Evolutionary conservation across 2,797 vertebrate species (phyloP).

Genomic region (Triplophysa bombifrons): DNA sequence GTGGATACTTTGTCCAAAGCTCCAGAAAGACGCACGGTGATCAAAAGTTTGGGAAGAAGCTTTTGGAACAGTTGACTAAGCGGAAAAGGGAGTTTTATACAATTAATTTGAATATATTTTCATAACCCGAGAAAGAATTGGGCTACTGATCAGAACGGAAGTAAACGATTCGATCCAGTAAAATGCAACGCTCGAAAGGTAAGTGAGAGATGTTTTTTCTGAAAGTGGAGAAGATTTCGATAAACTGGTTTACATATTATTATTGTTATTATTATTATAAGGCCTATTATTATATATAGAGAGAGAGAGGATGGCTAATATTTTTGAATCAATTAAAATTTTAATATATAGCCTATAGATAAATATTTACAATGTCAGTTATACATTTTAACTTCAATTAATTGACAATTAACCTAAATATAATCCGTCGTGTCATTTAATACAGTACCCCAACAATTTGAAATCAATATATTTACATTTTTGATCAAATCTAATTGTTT

Average conservation of each 20-base stretch:
- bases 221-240: not conserved
- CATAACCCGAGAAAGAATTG: not conserved
- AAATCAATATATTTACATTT: too few relatives aligned
- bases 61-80: not conserved
- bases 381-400: not conserved
- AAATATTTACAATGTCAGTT: not conserved
- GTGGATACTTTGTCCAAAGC: not conserved
- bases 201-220: conserved; percentile 12
- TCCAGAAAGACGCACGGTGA: not conserved
- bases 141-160: not conserved
- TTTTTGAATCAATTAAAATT: too few relatives aligned
- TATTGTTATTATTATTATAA: conserved; percentile 17
- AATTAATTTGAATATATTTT: not conserved
- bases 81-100: not conserved
- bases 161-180: not conserved
- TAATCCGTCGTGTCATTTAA: not conserved
- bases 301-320: too few relatives aligned
- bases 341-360: too few relatives aligned
- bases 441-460: not conserved
- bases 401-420: not conserved
- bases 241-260: not conserved
- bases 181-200: conserved; percentile 51
- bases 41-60: not conserved
- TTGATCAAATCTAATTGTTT: not conserved
- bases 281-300: not conserved